Base-by-base conservation (phyloP, 2,888 invertebrate genomes). In the Steinernema hermaphroditum region DNA sequence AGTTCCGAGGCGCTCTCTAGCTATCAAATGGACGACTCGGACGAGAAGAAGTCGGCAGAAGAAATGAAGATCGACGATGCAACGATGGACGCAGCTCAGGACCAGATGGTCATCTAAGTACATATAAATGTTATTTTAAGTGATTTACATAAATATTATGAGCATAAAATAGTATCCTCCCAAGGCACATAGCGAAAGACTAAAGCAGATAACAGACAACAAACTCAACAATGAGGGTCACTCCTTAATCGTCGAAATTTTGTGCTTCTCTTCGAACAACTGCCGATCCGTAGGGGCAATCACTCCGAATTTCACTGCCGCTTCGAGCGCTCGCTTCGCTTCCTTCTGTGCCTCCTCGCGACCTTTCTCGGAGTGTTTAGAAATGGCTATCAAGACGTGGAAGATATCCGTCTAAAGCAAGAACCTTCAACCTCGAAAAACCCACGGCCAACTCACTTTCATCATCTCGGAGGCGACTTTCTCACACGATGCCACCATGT, bases 241-340 rank as follows among this genome's bases (percentile, higher is more conserved):
- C 43, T 74, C 74, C n/a, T 24, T n/a, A 16, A 77, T 69, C 19
- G 84, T 84, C 46, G 72, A 76, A 71, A 83, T 50, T 14, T 79
- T 68, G 54, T 73, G 77, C 19, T 76, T 77, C 29, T 81, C 74
- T 71, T 86, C 86, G 72, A 80, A 82, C 71, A 83, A 50, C 73
- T 86, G 83, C 9, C 86, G 76, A 24, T 84, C 86, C 6, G 85
- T 85, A 19, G 86, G 78, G 27, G 76, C 77, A 72, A 86, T 85
- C 32, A 86, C 46, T 27, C 78, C 81, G 68, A 75, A 81, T 50
- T 80, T 81, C 34, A 81, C 78, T 0, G 86, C 86, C 6, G 74
- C 78, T 24, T 74, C 73, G 71, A 86, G 74, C 2, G 81, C 84
- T 14, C 80, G 70, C 49, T 80, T 78, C 8, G 86, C 81, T 71